A percentile compares a stretch with the other conserved stretches of the same genome.
phyloP scores from a whole-genome alignment of 1,140 invertebrate species.

The Drosophila serrata region DNA sequence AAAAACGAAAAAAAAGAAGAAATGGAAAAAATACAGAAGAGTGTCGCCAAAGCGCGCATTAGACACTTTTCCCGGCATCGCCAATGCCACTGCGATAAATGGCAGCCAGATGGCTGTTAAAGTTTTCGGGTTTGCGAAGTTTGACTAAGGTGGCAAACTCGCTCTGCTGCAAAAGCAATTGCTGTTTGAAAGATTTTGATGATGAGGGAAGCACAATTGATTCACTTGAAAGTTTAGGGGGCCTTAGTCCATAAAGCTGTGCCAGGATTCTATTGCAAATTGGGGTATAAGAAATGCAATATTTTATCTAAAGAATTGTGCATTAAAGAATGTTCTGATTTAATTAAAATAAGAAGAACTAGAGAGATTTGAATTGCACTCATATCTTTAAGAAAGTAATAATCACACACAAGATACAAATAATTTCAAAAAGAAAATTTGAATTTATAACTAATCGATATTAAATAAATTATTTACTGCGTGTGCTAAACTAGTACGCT shows the following conservation, averaged over 20 bases:
- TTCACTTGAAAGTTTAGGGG: constrained; percentile 30
- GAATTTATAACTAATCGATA: not conserved
- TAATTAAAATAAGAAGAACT: not conserved
- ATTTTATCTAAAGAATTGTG: not conserved
- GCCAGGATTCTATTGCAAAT: not conserved
- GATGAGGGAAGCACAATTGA: constrained; percentile 48
- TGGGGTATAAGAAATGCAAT: not conserved
- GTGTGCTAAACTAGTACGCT: not conserved
- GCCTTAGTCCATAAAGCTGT: constrained; percentile 3
- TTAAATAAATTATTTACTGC: not conserved
- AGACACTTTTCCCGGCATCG: constrained; percentile 46
- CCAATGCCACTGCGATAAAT: constrained; percentile 58
- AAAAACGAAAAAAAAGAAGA: constrained; percentile 32
- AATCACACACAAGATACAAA: too few relatives aligned
- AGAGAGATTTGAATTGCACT: not conserved
- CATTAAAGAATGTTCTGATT: not conserved
- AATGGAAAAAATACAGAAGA: not conserved
- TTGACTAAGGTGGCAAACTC: constrained; percentile 39
- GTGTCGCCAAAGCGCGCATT: constrained; percentile 61
- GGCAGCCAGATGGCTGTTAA: constrained; percentile 58
- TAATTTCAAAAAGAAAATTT: too few relatives aligned
- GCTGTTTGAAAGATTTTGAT: constrained; percentile 54
- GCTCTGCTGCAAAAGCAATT: constrained; percentile 41
- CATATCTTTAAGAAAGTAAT: too few relatives aligned
- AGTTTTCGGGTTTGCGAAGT: constrained; percentile 42